Evolutionary conservation across 2,888 invertebrate genomes (phyloP), one percentile per base, ranked within the genome.

Genomic region (Acleris literana): DNA sequence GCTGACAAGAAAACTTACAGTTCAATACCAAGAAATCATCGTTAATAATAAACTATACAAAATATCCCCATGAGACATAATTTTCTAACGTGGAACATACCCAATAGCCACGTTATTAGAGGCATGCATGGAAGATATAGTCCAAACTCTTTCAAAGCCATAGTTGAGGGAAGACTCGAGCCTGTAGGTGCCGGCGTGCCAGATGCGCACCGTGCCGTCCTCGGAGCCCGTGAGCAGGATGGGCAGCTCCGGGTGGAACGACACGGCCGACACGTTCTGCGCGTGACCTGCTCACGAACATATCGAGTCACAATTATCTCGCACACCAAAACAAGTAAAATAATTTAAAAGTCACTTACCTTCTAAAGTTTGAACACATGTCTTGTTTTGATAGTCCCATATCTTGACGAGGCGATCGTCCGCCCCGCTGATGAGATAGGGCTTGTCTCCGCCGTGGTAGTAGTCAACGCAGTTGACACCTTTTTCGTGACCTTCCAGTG

Each of bases 301-400:
- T 51, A 11, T 17, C 56, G 22, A 64, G n/a, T 6, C 4, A 64
- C 13, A 53, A 9, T 63, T n/a, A 22, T 18, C 33, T 17, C 6
- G 13, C 52, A 46, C 33, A 59, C 17, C 9, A 46, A 29, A 43
- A 43, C 20, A 25, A 46, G 4, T 13, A 39, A 20, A 43, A 3
- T 2, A 39, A 60, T 20, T 22, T 1, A 13, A 20, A 43, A n/a
- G 33, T 65, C 72, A 44, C 48, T 71, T 76, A 90, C 93, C 96
- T 88, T 99, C 99, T 69, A 99, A 92, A 0, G 99, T 99, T 85
- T 99, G 99, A 0, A 99, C 99, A 86, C 99, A 99, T 0, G 99
- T 99, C 93, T 99, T 99, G 89, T 99, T 99, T 89, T 99, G 97
- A 86, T 99, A 99, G 84, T 99, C 99, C 99, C 99, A 99, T 78